A percentile compares a stretch with the other conserved stretches of the same genome.
phyloP scores from a whole-genome alignment of 2,797 vertebrate genomes.

The Argentina silus region DNA sequence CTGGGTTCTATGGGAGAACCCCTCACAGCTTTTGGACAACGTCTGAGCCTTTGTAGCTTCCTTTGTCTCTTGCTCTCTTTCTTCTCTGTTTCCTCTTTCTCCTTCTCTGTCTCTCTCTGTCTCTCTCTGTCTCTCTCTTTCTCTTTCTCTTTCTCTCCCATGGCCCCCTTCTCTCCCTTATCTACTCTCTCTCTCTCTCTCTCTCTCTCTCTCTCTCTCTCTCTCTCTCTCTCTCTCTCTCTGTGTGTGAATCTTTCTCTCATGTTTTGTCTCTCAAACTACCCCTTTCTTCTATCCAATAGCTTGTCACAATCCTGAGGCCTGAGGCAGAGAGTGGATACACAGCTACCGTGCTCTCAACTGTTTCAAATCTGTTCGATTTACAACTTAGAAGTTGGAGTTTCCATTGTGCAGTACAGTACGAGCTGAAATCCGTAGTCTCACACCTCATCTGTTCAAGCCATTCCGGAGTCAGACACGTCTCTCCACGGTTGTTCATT shows the following conservation, averaged over 20 bases:
- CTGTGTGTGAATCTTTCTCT: slow-evolving; percentile 25
- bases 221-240: slow-evolving; percentile 3
- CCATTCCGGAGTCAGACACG: slow-evolving; percentile 51
- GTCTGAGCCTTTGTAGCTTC: slow-evolving; percentile 10
- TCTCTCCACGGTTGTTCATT: slow-evolving; percentile 61
- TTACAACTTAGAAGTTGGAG: neutral
- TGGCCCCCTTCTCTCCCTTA: slow-evolving; percentile 30
- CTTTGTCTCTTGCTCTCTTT: slow-evolving; percentile 21
- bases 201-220: slow-evolving; percentile 21
- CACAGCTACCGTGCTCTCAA: neutral
- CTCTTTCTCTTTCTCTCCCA: slow-evolving; percentile 48
- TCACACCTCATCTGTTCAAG: slow-evolving; percentile 50
- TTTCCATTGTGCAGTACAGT: neutral
- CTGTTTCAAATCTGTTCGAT: neutral
- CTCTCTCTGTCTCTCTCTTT: slow-evolving; percentile 43
- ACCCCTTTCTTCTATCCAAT: neutral
- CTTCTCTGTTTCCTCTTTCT: slow-evolving; percentile 15
- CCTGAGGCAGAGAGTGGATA: no score
- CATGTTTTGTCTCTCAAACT: slow-evolving; percentile 21
- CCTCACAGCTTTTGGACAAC: slow-evolving; percentile 46
- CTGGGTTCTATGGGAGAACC: slow-evolving; percentile 60
- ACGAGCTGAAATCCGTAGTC: slow-evolving; percentile 19
- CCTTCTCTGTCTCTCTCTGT: slow-evolving; percentile 36
- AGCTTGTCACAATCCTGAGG: neutral
- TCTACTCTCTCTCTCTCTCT: slow-evolving; percentile 18